phyloP scores from a whole-genome alignment of 2,113 vertebrate species.

The Neolamprologus sp. region DNA sequence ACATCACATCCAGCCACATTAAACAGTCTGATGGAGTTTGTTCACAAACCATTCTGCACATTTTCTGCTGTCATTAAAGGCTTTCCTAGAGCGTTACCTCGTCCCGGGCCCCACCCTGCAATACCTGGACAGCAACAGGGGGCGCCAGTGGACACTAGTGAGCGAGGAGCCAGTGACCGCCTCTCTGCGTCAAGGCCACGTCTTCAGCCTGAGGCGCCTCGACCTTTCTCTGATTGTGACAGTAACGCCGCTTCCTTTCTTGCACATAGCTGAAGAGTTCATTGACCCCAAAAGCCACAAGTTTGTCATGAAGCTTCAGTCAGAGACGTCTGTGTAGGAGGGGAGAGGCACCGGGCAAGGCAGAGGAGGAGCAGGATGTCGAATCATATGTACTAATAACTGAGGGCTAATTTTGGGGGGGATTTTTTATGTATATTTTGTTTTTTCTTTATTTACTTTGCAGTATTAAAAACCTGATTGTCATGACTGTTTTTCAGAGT shows the following conservation, averaged over 20 bases:
- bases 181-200: slow-evolving; percentile 77
- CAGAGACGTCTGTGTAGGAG: slow-evolving; percentile 85
- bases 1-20: background rate
- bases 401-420: background rate
- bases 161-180: slow-evolving; percentile 89
- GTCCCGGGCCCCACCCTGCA: slow-evolving; percentile 85
- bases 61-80: slow-evolving; percentile 31
- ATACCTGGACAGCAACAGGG: slow-evolving; percentile 84
- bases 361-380: background rate
- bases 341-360: rapidly evolving
- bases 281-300: slow-evolving; percentile 95
- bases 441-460: background rate
- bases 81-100: slow-evolving; percentile 89
- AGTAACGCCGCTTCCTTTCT: slow-evolving; percentile 81
- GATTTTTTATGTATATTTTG: rapidly evolving
- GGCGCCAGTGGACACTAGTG: slow-evolving; percentile 88
- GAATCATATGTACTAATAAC: background rate
- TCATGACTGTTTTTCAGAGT: rapidly evolving
- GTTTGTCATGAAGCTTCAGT: slow-evolving; percentile 94
- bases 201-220: slow-evolving; percentile 82
- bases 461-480: background rate
- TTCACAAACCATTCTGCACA: rapidly evolving
- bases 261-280: slow-evolving; percentile 86
- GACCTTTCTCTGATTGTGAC: slow-evolving; percentile 91
- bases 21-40: background rate